Evolutionary conservation across 2,113 vertebrate genomes (phyloP), one percentile per base, ranked within the genome.

Genomic region (Sinocyclocheilus grahami): DNA sequence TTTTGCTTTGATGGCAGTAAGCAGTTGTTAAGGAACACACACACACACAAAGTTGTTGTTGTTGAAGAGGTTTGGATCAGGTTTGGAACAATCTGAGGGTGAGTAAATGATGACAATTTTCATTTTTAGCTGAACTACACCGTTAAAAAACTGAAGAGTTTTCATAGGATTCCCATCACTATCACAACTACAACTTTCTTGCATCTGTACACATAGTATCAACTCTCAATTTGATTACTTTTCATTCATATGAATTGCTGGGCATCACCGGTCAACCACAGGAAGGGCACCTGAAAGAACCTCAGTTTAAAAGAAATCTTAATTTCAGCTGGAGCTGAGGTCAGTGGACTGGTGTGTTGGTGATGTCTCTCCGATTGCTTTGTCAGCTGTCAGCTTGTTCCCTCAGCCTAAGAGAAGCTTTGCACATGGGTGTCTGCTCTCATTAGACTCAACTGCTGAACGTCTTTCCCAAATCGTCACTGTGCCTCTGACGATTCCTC

Each of bases 401-500:
- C 14, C 79, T 81, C 37, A 81, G 58, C 78, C 58, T 18, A 39
- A 65, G 77, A 79, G 78, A 81, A 81, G 79, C 39, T 81, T 81
- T 81, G 60, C 79, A 81, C 79, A 81, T 81, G 79, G 22, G 27
- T 81, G 79, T 81, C 79, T 11, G 39, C 62, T 81, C 60, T 30
- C 37, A 48, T 81, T 81, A 81, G n/a, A 81, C 39, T 81, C 79
- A 67, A 81, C 79, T 24, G 14, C 79, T 81, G 78, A 65, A 81
- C 46, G 37, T 81, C 74, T 81, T 81, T 62, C 39, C 78, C 58
- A 65, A 81, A 81, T 63, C 37, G 3, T 10, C 58, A 27, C 20
- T 62, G 55, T 60, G 78, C 30, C 55, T 79, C 37, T 76, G 74
- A 76, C n/a, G n/a, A 76, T 76, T 76, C 42, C 42, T 76, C 13